Evolutionary conservation across 2,888 invertebrate species (phyloP), one percentile per base, ranked within the genome.

Genomic region (Drosophila hamatofila): DNA sequence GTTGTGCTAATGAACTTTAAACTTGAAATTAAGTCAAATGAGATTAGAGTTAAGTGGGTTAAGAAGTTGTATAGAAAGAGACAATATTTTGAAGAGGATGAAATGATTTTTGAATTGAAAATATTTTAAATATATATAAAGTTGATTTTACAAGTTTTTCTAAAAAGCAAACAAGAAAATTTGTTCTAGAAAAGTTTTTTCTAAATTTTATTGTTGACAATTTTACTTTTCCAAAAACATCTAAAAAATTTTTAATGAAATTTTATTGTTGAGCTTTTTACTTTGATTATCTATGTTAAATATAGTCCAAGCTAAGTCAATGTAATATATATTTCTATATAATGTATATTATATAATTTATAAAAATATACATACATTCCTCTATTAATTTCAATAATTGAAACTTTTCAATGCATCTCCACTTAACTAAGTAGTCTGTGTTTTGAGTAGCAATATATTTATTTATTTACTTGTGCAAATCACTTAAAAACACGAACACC

Each of bases 1-100:
- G 44, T 56, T 65, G 44, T 51, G 51, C 42, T 46, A n/a, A 42
- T 70, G 69, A 80, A 74, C 86, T 83, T 58, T 86, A 69, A 82
- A 77, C 81, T 72, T 82, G 77, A 70, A 72, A 55, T 49, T 2
- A 18, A 49, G 18, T 30, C 30, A 49, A 49, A 49, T 18, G 18
- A 33, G 49, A 33, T 49, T 33, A 49, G 7, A 49, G 48, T 30
- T 49, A 30, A 49, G 27, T 18, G 48, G 48, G 18, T 33, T 33
- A 30, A 30, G 7, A 30, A 48, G 4, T 11, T 48, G 9, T 1
- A 25, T n/a, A 2, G 18, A 30, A 12, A 48, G 12, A 12, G 12
- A 7, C 7, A 6, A 11, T 12, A 49, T 30, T 30, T 33, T 1
- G 7, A 14, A 8, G 2, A 12, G 2, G 5, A 27, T 27, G 12